phyloP scores from a whole-genome alignment of 2,888 invertebrate genomes.

The Andrena praecox region DNA sequence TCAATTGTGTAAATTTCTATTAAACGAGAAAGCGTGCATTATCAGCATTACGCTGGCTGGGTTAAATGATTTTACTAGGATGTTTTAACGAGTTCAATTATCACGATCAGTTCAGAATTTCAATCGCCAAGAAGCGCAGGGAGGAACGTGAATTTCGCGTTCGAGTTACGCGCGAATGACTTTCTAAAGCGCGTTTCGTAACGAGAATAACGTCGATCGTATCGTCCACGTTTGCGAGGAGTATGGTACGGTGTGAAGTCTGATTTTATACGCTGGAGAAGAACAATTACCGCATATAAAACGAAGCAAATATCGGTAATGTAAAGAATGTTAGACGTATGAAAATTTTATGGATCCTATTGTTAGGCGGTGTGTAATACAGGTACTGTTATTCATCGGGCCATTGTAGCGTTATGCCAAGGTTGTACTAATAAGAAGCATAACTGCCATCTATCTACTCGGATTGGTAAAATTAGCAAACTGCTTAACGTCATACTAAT shows the following conservation, averaged over 20 bases:
- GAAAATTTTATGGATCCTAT: slow-evolving; percentile 63
- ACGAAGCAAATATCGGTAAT: slow-evolving; percentile 36
- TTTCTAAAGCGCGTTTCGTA: slow-evolving; percentile 10
- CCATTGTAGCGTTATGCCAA: slow-evolving; percentile 58
- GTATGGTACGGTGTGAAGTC: slow-evolving; percentile 65
- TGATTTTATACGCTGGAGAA: slow-evolving; percentile 73
- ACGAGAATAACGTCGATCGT: slow-evolving; percentile 26
- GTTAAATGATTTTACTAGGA: slow-evolving; percentile 2
- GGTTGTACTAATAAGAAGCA: slow-evolving; percentile 57
- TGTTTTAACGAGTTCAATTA: slow-evolving; percentile 18
- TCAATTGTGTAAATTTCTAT: slow-evolving; percentile 4
- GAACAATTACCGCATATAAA: slow-evolving; percentile 22
- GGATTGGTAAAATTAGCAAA: slow-evolving; percentile 29
- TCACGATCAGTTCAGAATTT: slow-evolving; percentile 27
- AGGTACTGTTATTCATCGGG: slow-evolving; percentile 58
- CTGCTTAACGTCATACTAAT: slow-evolving; percentile 29
- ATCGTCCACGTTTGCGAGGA: slow-evolving; percentile 3
- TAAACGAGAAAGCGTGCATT: not conserved
- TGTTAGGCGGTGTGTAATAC: slow-evolving; percentile 47
- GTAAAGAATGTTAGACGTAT: slow-evolving; percentile 62
- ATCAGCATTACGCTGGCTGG: not conserved
- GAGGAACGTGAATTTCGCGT: slow-evolving; percentile 5
- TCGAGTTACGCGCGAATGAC: slow-evolving; percentile 14
- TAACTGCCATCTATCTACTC: slow-evolving; percentile 66
- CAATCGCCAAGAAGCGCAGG: not conserved